These are phyloP conservation scores for Archips crataeganus DNA, from an alignment of 2,888 invertebrate species.

Conservation along the genomic window DNA sequence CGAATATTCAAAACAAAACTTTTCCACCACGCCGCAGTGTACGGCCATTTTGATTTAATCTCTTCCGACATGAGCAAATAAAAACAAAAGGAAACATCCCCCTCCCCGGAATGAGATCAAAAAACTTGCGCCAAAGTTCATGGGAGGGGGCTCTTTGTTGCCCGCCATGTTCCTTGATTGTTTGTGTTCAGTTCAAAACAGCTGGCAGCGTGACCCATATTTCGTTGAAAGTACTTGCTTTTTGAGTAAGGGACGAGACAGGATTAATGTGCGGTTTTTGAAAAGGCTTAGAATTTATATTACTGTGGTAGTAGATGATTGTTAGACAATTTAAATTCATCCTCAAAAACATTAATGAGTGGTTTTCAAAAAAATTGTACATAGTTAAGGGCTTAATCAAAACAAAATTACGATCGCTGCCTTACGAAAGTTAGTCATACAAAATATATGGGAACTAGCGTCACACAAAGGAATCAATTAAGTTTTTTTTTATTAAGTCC, in stretches of 20 bases:
- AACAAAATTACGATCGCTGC: too few species aligned
- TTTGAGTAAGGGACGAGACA: background rate
- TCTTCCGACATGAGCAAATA: constrained; percentile 35
- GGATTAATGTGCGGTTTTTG: too few species aligned
- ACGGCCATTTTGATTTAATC: constrained; percentile 34
- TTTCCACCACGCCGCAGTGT: constrained; percentile 15
- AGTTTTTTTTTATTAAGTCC: too few species aligned
- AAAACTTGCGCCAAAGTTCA: constrained; percentile 37
- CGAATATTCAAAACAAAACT: background rate
- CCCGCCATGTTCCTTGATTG: background rate
- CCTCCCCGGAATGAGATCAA: constrained; percentile 29
- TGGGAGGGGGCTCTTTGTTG: constrained; percentile 7
- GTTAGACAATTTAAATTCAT: too few species aligned
- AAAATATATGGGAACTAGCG: too few species aligned
- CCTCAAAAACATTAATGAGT: too few species aligned
- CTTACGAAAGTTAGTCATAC: too few species aligned
- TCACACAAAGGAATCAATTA: too few species aligned
- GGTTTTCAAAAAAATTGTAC: too few species aligned
- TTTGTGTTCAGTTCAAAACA: constrained; percentile 5
- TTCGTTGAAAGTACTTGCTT: background rate
- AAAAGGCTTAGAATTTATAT: too few species aligned
- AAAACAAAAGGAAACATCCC: constrained; percentile 29
- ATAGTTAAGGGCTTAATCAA: too few species aligned
- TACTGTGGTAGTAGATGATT: too few species aligned
- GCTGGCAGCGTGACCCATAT: constrained; percentile 5